Evolutionary conservation across 2,113 vertebrate species (phyloP).

Genomic region (Pollimyrus isidori): DNA sequence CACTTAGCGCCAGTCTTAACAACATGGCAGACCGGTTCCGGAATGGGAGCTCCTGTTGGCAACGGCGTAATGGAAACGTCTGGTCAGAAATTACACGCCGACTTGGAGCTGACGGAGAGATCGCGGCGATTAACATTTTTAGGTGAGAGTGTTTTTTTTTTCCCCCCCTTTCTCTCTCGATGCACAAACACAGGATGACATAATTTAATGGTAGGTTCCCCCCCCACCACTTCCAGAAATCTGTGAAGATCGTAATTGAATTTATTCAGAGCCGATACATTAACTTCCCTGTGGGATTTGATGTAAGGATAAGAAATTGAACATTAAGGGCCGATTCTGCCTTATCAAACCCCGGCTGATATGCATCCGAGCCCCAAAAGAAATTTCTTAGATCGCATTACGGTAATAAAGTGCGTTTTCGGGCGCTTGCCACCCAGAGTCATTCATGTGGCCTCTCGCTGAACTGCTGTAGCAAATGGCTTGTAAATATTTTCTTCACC

Average conservation of each 20-base stretch:
- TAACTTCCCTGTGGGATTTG: not conserved
- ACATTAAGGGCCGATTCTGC: slow-evolving; percentile 7
- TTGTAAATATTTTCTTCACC: slow-evolving; percentile 22
- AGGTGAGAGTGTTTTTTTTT: not conserved
- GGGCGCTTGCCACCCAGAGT: not conserved
- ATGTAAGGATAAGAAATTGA: slow-evolving; percentile 19
- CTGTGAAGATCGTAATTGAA: not conserved
- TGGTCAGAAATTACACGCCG: not conserved
- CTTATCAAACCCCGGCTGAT: not conserved
- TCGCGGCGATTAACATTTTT: not conserved
- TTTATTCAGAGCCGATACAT: not conserved
- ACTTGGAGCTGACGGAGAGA: not conserved
- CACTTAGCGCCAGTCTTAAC: not conserved
- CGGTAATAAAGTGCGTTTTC: not conserved
- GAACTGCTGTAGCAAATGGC: not conserved
- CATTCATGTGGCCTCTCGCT: not conserved
- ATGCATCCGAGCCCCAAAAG: not conserved
- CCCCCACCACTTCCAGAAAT: not conserved
- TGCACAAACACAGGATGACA: not conserved
- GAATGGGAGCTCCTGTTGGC: not conserved
- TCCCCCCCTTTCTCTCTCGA: not conserved
- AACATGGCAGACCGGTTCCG: not conserved
- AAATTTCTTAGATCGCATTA: not conserved
- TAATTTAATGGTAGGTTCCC: not conserved
- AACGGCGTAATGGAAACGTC: not conserved